A percentile compares a stretch with the other conserved stretches of the same genome.
Evolutionary conservation across 2,113 vertebrate genomes (phyloP).

Genomic region (Australoheros scitulus): DNA sequence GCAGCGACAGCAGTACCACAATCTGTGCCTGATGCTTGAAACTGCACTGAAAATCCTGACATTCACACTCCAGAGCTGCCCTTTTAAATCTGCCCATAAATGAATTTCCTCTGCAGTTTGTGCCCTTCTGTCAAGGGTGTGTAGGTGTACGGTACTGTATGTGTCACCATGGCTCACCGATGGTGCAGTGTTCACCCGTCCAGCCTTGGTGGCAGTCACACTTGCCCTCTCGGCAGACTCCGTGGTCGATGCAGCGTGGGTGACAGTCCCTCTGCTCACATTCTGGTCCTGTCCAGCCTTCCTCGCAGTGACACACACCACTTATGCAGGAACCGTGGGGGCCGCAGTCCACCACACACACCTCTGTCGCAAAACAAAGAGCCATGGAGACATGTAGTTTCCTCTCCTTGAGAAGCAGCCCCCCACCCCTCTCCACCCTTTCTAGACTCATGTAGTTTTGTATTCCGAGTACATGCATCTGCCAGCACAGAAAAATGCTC

Average conservation of each 20-base stretch:
- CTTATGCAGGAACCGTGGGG: slow-evolving; percentile 91
- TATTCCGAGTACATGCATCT: slow-evolving; percentile 34
- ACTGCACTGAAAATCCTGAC: slow-evolving; percentile 34
- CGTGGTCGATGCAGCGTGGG: slow-evolving; percentile 93
- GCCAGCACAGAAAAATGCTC: slow-evolving; percentile 24
- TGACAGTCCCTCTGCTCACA: slow-evolving; percentile 95
- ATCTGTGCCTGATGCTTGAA: slow-evolving; percentile 16
- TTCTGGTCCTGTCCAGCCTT: slow-evolving; percentile 91
- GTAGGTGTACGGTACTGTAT: slow-evolving; percentile 29
- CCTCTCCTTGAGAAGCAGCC: not conserved
- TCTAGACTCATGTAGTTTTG: slow-evolving; percentile 24
- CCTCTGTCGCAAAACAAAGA: slow-evolving; percentile 78
- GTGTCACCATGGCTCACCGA: slow-evolving; percentile 82
- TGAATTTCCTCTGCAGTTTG: slow-evolving; percentile 25
- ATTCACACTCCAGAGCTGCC: slow-evolving; percentile 46
- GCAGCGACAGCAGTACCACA: slow-evolving; percentile 8
- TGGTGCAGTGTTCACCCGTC: slow-evolving; percentile 98
- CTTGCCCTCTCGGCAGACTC: slow-evolving; percentile 94
- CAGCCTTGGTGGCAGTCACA: slow-evolving; percentile 98
- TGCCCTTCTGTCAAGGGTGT: slow-evolving; percentile 40
- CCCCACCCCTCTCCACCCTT: not conserved
- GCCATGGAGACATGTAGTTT: slow-evolving; percentile 41
- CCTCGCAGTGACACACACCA: slow-evolving; percentile 92
- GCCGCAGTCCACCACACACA: slow-evolving; percentile 91
- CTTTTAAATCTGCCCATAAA: slow-evolving; percentile 44